Percentiles rank a stretch among this genome's conserved stretches.
phyloP scores from a whole-genome alignment of 2,113 vertebrate species.

The Colaptes auratus region DNA sequence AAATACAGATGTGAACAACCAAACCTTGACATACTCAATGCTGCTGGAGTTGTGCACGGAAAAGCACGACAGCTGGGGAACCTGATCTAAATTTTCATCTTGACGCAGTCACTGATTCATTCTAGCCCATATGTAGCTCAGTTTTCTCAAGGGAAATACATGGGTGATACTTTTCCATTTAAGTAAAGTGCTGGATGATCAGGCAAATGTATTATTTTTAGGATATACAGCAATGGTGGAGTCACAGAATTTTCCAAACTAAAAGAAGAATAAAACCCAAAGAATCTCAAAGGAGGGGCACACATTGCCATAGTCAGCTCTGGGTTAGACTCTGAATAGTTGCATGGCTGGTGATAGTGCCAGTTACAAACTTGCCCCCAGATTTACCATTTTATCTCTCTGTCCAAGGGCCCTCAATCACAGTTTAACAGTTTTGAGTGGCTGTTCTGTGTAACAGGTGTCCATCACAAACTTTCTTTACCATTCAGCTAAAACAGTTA shows the following conservation, averaged over 20 bases:
- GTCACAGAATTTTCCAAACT: not conserved
- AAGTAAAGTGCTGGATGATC: not conserved
- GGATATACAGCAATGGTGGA: not conserved
- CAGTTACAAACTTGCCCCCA: not conserved
- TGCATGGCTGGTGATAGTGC: not conserved
- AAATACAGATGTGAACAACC: not conserved
- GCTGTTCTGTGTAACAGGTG: not conserved
- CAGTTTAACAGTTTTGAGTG: not conserved
- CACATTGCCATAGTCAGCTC: not conserved
- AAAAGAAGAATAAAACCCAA: not conserved
- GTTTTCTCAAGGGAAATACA: not conserved
- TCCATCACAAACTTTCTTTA: not conserved
- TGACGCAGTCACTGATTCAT: not conserved
- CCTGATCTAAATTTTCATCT: slow-evolving; percentile 3
- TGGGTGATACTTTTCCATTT: slow-evolving; percentile 7
- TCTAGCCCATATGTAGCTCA: not conserved
- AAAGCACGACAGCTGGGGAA: not conserved
- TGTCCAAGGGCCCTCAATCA: not conserved
- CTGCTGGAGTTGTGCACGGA: not conserved
- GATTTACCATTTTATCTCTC: not conserved
- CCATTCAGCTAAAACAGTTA: not conserved
- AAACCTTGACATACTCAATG: not conserved
- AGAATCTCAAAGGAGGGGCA: not conserved
- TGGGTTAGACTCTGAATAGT: not conserved
- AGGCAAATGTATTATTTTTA: slow-evolving; percentile 9